Evolutionary conservation across 1,140 invertebrate genomes (phyloP).

Genomic region (Zaprionus ornatus): DNA sequence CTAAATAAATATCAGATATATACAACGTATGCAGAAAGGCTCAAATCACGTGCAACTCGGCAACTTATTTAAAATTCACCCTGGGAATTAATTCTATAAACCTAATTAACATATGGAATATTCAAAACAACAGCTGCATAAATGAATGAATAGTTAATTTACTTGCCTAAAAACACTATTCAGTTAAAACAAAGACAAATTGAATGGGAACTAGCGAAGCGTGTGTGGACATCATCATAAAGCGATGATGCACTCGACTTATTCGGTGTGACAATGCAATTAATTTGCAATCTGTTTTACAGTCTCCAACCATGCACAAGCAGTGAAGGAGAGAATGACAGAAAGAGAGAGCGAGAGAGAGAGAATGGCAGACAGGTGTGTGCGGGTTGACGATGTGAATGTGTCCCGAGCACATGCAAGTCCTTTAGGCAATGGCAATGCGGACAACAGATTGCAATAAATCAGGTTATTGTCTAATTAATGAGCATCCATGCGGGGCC

Average conservation of each 20-base stretch:
- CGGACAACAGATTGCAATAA: constrained; percentile 46
- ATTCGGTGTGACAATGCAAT: constrained; percentile 7
- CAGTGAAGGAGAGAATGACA: not conserved
- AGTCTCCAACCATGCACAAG: not conserved
- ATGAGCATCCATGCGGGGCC: constrained; percentile 31
- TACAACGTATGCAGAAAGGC: not conserved
- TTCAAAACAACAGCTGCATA: not conserved
- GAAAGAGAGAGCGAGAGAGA: not conserved
- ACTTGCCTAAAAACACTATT: not conserved
- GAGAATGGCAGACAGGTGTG: not conserved
- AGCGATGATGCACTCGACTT: not conserved
- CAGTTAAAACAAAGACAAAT: not conserved
- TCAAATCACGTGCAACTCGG: not conserved
- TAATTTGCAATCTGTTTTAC: constrained; percentile 3
- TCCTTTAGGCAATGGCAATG: constrained; percentile 4
- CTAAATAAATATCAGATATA: not conserved
- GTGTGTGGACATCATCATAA: not conserved
- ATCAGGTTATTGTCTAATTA: constrained; percentile 75
- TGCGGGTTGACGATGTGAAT: constrained; percentile 1
- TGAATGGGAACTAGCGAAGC: not conserved
- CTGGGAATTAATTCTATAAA: not conserved
- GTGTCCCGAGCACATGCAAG: constrained; percentile 10
- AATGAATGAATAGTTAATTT: not conserved
- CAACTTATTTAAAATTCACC: not conserved
- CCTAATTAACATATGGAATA: not conserved